phyloP scores from a whole-genome alignment of 2,797 vertebrate species.

The Microchirus variegatus region DNA sequence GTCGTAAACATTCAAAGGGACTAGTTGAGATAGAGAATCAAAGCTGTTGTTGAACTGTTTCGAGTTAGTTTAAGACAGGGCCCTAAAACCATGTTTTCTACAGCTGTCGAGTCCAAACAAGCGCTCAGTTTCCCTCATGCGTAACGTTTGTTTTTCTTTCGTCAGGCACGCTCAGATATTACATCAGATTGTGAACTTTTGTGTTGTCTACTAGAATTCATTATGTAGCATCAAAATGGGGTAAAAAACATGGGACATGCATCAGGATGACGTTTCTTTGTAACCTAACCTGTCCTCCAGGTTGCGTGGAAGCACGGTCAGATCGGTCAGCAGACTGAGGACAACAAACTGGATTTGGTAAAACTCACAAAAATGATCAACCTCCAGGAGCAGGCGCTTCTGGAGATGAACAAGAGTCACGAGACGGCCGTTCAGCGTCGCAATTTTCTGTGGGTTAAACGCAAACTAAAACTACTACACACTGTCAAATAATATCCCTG shows the following conservation, averaged over 20 bases:
- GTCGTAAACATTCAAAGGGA: background rate
- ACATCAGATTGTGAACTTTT: slow-evolving; percentile 11
- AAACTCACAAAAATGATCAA: slow-evolving; percentile 78
- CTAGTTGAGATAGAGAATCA: background rate
- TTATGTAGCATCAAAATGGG: no score
- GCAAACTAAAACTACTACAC: background rate
- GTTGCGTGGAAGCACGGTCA: slow-evolving; percentile 69
- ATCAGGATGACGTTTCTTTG: background rate
- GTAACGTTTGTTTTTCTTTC: slow-evolving; percentile 24
- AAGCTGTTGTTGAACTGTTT: slow-evolving; percentile 5
- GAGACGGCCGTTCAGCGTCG: slow-evolving; percentile 72
- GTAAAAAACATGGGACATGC: background rate
- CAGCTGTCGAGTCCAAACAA: background rate
- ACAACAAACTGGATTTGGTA: slow-evolving; percentile 76
- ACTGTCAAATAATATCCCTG: background rate
- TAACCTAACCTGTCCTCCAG: slow-evolving; percentile 37
- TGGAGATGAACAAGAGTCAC: slow-evolving; percentile 79
- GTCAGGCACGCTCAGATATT: slow-evolving; percentile 2
- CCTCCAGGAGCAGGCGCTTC: slow-evolving; percentile 78
- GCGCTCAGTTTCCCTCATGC: background rate
- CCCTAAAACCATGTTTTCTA: slow-evolving; percentile 6
- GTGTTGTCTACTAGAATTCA: background rate
- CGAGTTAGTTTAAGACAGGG: background rate
- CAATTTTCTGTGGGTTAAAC: slow-evolving; percentile 82
- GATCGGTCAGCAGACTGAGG: slow-evolving; percentile 81